Conservation (phyloP, 2,888 invertebrate genomes). For the Stenichneumon culpator region DNA sequence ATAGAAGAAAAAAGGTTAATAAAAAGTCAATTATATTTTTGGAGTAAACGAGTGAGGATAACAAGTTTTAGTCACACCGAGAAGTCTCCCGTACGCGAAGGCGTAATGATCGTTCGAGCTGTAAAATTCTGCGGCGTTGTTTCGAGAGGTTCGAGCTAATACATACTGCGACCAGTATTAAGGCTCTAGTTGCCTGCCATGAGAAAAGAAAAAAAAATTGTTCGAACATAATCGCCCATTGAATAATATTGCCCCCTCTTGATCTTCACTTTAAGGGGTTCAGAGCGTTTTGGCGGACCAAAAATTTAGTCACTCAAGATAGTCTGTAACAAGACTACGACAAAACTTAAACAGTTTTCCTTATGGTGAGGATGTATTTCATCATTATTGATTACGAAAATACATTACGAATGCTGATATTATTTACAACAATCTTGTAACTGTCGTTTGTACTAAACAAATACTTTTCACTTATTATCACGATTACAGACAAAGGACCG, state of each 20-base stretch:
- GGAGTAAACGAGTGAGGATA: background rate
- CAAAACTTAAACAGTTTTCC: too few relatives aligned
- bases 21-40: background rate
- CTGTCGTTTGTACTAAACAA: too few relatives aligned
- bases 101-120: background rate
- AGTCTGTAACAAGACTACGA: too few relatives aligned
- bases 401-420: too few relatives aligned
- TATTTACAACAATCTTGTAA: too few relatives aligned
- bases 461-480: too few relatives aligned
- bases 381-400: too few relatives aligned
- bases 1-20: background rate
- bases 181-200: constrained; percentile 13
- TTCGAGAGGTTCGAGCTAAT: background rate
- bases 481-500: too few relatives aligned
- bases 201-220: background rate
- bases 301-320: too few relatives aligned
- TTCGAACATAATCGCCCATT: constrained; percentile 15
- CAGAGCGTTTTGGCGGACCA: too few relatives aligned
- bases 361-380: too few relatives aligned
- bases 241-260: background rate
- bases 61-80: background rate
- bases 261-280: background rate
- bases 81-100: background rate
- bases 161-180: constrained; percentile 16
- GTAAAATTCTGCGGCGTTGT: background rate